Base-by-base conservation (phyloP, 2,797 vertebrate species). In the Neosilurus mollespiculum region DNA sequence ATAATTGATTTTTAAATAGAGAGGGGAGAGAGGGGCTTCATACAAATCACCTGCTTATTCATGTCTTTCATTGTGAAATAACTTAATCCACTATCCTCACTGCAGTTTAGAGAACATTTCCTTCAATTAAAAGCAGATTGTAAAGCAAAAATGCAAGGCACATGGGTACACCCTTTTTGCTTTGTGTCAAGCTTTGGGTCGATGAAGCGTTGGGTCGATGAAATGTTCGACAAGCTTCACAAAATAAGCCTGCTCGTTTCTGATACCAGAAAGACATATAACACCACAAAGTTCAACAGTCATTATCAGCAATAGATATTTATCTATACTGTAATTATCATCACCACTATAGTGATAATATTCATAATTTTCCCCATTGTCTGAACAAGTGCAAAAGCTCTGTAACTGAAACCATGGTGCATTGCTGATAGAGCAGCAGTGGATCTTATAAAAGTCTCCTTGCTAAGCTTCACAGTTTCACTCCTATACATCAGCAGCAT, bases 1-100 rank as follows among this genome's bases (percentile, higher is more conserved):
- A 83, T 92, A 93, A 93, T 92, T 85, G 90, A 85, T 87, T 93
- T 93, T 94, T 93, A 93, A 94, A 93, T 91, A 91, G 92, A 89
- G 88, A 87, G 84, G 84, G 86, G 89, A 91, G 89, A 91, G 88
- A 89, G 87, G 89, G 88, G 85, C 89, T 91, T 87, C 90, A 90
- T 90, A 91, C 90, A 92, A 90, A 93, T 93, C 90, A 93, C 89
- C 87, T 82, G 87, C 91, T 94, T 89, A 87, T 90, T 92, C 86
- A 88, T 83, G 65, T 79, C 90, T 89, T 89, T 85, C 87, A 70
- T 86, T 85, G 87, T 85, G 87, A 87, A 91, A 89, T 88, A 89
- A 90, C 88, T 86, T 88, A 87, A 85, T 91, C 90, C 88, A 66
- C 84, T 89, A 84, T 91, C 85, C 85, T 93, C 86, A 88, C 82